Percentiles rank a stretch among this genome's conserved stretches.
Evolutionary conservation across 2,113 vertebrate genomes (phyloP).

Genomic region (Colaptes auratus): DNA sequence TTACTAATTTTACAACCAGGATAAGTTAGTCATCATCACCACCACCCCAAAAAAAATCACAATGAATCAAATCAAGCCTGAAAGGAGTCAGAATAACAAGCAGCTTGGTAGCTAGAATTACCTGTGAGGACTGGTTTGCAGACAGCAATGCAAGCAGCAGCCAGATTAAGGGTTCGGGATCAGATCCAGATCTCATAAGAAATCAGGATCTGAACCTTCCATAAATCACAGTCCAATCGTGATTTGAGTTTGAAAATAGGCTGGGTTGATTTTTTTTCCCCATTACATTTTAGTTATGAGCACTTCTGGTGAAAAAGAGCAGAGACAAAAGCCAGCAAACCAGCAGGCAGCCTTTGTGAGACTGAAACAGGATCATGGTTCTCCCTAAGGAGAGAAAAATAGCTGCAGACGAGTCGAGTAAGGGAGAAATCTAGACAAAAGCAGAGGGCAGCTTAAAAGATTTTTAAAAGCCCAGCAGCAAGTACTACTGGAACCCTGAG

Average conservation of each 20-base stretch:
- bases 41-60: background rate
- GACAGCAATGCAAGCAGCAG: background rate
- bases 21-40: background rate
- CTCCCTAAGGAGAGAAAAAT: constrained; percentile 48
- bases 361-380: constrained; percentile 26
- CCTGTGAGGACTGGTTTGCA: background rate
- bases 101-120: background rate
- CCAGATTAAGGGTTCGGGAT: background rate
- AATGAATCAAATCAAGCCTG: background rate
- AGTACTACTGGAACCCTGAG: constrained; percentile 10
- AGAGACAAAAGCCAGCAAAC: constrained; percentile 17
- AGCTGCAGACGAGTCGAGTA: background rate
- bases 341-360: constrained; percentile 30
- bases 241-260: background rate
- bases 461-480: constrained; percentile 25
- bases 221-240: background rate
- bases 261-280: background rate
- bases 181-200: background rate
- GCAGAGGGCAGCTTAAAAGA: constrained; percentile 19
- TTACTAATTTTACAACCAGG: background rate
- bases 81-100: background rate
- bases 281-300: background rate
- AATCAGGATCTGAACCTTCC: background rate
- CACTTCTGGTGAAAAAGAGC: background rate
- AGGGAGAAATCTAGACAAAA: constrained; percentile 2